A percentile compares a stretch with the other conserved stretches of the same genome.
Evolutionary conservation across 2,113 vertebrate genomes (phyloP).

Genomic region (Scalopus aquaticus): DNA sequence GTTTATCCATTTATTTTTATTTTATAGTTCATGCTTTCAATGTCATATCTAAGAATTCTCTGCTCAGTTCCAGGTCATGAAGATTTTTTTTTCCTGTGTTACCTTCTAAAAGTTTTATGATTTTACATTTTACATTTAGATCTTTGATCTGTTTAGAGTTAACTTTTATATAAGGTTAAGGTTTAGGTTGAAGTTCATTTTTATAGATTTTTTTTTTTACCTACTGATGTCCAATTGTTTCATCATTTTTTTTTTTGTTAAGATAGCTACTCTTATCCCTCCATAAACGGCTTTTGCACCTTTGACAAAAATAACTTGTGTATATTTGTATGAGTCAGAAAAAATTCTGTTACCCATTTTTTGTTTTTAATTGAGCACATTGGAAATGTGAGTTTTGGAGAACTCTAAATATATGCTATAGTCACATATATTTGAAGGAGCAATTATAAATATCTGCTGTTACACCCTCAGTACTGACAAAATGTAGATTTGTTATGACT

Average conservation of each 20-base stretch:
- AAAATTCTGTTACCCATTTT: not conserved
- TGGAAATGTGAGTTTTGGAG: not conserved
- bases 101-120: not conserved
- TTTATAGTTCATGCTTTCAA: not conserved
- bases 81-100: not conserved
- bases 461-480: not conserved
- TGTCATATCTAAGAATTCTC: not conserved
- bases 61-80: not conserved
- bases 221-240: not conserved
- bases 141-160: not conserved
- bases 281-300: not conserved
- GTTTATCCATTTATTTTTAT: not conserved
- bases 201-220: not conserved
- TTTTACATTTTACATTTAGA: slow-evolving; percentile 1
- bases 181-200: not conserved
- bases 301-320: not conserved
- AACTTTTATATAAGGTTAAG: not conserved
- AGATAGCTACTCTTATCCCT: not conserved
- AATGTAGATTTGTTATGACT: not conserved
- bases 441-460: not conserved
- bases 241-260: not conserved
- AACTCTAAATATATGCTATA: not conserved
- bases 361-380: not conserved
- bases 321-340: not conserved
- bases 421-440: not conserved